Percentiles rank a stretch among this genome's conserved stretches.
Conservation (phyloP, 2,797 vertebrate species). For the Pelobates cultripes region DNA sequence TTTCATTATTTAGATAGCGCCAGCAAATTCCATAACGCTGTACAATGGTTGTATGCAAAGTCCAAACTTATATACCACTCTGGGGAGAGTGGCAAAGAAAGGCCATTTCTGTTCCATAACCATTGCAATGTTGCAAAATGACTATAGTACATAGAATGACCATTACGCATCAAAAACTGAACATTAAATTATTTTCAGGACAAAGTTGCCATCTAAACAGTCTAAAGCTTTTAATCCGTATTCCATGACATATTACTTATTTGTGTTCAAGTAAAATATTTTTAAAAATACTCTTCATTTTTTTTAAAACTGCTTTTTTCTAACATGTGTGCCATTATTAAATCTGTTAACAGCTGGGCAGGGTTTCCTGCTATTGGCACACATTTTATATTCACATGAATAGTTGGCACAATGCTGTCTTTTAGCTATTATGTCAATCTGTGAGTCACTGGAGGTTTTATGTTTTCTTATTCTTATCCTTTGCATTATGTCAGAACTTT, state of each 20-base stretch:
- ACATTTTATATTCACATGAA: conserved; percentile 54
- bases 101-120: too few species aligned
- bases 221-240: background rate
- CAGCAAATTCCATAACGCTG: too few species aligned
- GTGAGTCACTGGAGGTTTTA: conserved; percentile 21
- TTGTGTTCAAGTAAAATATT: background rate
- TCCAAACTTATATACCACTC: too few species aligned
- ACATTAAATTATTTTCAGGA: too few species aligned
- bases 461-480: conserved; percentile 17
- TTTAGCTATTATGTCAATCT: conserved; percentile 23
- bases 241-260: conserved; percentile 4
- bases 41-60: too few species aligned
- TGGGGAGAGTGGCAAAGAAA: too few species aligned
- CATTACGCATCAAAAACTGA: too few species aligned
- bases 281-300: background rate
- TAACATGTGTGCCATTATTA: conserved; percentile 29
- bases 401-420: conserved; percentile 30
- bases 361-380: conserved; percentile 61
- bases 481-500: conserved; percentile 29
- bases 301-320: too few species aligned
- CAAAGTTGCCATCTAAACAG: background rate
- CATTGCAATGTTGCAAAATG: too few species aligned
- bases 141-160: too few species aligned
- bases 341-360: conserved; percentile 62
- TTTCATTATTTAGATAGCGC: too few species aligned